Percentiles rank a stretch among this genome's conserved stretches.
phyloP scores from a whole-genome alignment of 2,888 invertebrate genomes.

The Pristionchus exspectatus region DNA sequence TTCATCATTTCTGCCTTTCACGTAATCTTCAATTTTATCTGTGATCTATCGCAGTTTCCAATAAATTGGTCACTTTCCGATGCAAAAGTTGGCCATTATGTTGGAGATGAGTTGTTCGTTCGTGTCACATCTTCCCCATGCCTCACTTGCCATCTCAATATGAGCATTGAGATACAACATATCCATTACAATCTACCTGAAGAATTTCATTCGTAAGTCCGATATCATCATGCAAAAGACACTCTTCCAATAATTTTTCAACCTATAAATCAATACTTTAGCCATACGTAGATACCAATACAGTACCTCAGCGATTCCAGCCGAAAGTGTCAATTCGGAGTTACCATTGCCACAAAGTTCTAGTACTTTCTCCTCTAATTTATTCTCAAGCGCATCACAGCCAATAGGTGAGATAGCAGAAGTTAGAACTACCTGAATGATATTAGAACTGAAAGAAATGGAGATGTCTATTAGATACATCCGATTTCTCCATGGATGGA shows the following conservation, averaged over 20 bases:
- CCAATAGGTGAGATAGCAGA: not conserved
- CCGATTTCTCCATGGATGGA: not conserved
- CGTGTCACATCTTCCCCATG: conserved; percentile 38
- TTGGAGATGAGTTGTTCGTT: conserved; percentile 20
- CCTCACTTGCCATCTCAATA: conserved; percentile 45
- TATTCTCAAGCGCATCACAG: conserved; percentile 12
- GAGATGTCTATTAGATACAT: not conserved
- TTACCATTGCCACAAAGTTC: conserved; percentile 23
- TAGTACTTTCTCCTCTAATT: not conserved
- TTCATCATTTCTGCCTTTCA: conserved; percentile 48
- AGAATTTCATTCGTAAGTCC: conserved; percentile 10
- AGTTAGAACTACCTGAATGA: not conserved
- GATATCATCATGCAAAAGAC: conserved; percentile 3
- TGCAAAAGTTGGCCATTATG: conserved; percentile 49
- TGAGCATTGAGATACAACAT: not conserved
- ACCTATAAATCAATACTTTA: conserved; percentile 17
- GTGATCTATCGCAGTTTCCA: not conserved
- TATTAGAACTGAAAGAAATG: not conserved
- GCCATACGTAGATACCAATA: not conserved
- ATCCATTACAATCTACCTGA: not conserved
- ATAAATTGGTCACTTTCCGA: conserved; percentile 40
- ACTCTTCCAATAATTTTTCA: conserved; percentile 20
- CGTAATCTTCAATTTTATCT: not conserved
- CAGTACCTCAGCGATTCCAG: conserved; percentile 40
- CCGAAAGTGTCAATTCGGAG: conserved; percentile 47